Base-by-base conservation (phyloP, 2,888 invertebrate species). In the Loripinus fragilis region DNA sequence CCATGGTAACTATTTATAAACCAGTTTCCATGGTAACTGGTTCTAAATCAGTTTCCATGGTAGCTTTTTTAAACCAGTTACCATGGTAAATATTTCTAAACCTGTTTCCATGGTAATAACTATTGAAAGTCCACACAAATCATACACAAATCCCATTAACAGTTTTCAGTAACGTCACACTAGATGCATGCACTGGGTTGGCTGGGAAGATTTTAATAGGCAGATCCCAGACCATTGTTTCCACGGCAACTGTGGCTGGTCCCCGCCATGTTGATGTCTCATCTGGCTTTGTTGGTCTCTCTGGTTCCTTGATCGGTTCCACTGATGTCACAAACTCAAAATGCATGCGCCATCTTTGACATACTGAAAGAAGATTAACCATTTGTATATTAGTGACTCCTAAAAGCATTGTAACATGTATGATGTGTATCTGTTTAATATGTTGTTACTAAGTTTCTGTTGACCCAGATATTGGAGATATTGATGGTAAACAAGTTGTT, bases 161-260 rank as follows among this genome's bases (percentile, higher is more conserved):
- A 50, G 88, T 87, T 70, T 88, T 90, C 48, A 91, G 76, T n/a
- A 90, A 74, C 30, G 90, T 90, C 8, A 90, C 91, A 83, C 90
- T 88, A 28, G 90, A 91, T 7, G 90, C 90, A 83, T 90, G 90
- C 25, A 92, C 83, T 3, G 98, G 98, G 84, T 97, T 96, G 8
- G 98, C 97, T 0, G 99, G 97, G 94, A 97, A 98, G 78, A 99
- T 96, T 91, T 97, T 97, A 72, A 99, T 96, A 0, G 99, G 98
- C 73, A 99, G 95, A 94, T 99, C 98, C 99, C 99, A 99, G 20
- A 98, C 96, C 98, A 99, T 98, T 0, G 99, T 99, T 94, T 99
- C 99, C 77, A 99, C 98, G 17, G 97, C 96, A 41, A 98, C 95
- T 85, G 96, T 96, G 1, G 96, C 94, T 0, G 98, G 98, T 0